A percentile compares a stretch with the other conserved stretches of the same genome.
These are phyloP conservation scores for Melitaea athalia DNA, from an alignment of 2,888 invertebrate species.

Conservation along the genomic window DNA sequence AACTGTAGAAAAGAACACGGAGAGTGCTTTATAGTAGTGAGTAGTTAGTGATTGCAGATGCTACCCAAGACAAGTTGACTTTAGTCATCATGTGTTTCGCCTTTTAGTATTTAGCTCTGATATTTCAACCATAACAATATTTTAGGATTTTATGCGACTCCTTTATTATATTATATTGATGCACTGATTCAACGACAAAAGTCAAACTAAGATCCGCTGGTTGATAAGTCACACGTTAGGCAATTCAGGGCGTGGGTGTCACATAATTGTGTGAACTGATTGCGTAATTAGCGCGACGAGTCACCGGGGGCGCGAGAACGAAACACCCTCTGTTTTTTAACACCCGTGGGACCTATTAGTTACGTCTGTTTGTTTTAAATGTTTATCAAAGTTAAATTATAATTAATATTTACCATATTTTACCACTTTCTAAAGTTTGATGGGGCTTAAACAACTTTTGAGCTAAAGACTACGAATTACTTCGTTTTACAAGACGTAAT, in stretches of 20 bases:
- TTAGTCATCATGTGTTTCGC: too few relatives aligned
- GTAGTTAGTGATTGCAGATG: too few relatives aligned
- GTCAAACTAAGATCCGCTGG: conserved; percentile 17
- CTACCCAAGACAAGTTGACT: too few relatives aligned
- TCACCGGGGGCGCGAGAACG: conserved; percentile 75
- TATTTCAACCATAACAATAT: background rate
- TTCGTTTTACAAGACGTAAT: too few relatives aligned
- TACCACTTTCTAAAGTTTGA: background rate
- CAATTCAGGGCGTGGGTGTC: conserved; percentile 38
- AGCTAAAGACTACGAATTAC: too few relatives aligned
- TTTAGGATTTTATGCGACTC: background rate
- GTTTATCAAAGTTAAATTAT: conserved; percentile 26
- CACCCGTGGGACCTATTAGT: conserved; percentile 77
- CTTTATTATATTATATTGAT: background rate
- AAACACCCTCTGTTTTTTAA: conserved; percentile 63
- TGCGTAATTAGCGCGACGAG: conserved; percentile 76
- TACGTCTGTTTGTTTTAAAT: conserved; percentile 54
- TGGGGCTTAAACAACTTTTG: too few relatives aligned
- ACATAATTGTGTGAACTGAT: conserved; percentile 80
- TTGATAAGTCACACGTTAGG: conserved; percentile 38
- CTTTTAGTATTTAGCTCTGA: too few relatives aligned
- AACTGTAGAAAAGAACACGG: too few relatives aligned
- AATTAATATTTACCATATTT: conserved; percentile 2
- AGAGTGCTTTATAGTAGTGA: too few relatives aligned
- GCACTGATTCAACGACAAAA: background rate